Conservation (phyloP, 2,113 vertebrate species). For the Chascanopsetta lugubris region DNA sequence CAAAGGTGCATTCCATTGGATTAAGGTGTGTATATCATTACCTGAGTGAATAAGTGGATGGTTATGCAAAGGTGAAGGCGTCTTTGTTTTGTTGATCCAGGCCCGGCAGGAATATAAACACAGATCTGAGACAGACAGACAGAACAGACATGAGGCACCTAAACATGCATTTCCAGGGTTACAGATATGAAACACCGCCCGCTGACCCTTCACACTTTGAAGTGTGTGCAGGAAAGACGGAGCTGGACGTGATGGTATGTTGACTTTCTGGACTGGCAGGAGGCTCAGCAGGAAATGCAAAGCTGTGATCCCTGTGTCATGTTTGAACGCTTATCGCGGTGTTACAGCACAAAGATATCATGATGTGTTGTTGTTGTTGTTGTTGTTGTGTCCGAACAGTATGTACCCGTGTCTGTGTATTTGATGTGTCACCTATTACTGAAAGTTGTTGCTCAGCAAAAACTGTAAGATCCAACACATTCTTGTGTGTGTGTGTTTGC, state of each 20-base stretch:
- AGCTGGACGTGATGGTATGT: slow-evolving; percentile 17
- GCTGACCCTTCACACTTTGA: no score
- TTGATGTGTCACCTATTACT: no score
- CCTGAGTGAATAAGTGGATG: no score
- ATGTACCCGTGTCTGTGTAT: not conserved
- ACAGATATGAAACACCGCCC: not conserved
- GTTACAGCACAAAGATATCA: slow-evolving; percentile 12
- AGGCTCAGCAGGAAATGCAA: not conserved
- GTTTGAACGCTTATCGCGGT: not conserved
- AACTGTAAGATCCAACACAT: not conserved
- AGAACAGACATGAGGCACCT: not conserved
- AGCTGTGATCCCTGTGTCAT: not conserved
- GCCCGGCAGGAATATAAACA: not conserved
- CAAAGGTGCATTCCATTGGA: no score
- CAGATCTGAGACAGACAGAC: not conserved
- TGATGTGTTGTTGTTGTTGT: slow-evolving; percentile 14
- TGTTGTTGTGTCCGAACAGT: not conserved
- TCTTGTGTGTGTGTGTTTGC: slow-evolving; percentile 4
- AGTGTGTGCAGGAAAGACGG: no score
- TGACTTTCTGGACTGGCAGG: slow-evolving; percentile 25
- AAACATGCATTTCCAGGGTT: not conserved
- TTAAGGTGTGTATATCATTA: no score
- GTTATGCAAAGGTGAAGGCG: no score
- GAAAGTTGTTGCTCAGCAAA: not conserved
- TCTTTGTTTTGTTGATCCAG: not conserved